A percentile compares a stretch with the other conserved stretches of the same genome.
Evolutionary conservation across 2,888 invertebrate species (phyloP).

Genomic region (Pristionchus japonicus): DNA sequence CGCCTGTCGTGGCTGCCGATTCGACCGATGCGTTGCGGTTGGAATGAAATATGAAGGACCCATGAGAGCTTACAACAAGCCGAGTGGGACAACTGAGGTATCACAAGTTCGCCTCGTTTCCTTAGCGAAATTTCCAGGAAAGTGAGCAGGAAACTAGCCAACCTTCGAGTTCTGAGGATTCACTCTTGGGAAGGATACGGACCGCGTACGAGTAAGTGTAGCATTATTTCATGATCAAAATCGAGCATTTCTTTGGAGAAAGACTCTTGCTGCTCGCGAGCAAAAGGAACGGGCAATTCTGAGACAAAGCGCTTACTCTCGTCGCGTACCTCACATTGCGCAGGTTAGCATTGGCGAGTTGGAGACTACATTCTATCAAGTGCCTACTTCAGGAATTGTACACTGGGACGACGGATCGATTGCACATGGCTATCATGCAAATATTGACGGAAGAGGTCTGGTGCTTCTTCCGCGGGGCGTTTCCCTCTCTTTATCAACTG

Average conservation of each 20-base stretch:
- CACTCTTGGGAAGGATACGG: neutral
- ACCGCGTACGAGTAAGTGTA: neutral
- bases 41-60: neutral
- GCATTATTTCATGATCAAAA: neutral
- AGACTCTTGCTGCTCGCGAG: neutral
- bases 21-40: neutral
- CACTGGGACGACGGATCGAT: neutral
- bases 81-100: too few relatives aligned
- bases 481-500: neutral
- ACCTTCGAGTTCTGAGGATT: neutral
- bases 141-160: too few relatives aligned
- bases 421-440: neutral
- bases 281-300: neutral
- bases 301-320: neutral
- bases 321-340: neutral
- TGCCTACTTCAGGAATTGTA: neutral
- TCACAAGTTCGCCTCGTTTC: too few relatives aligned
- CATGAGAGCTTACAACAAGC: neutral
- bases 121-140: neutral
- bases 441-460: neutral
- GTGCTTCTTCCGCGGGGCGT: neutral
- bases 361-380: neutral
- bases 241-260: neutral
- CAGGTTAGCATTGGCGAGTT: neutral
- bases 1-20: neutral